phyloP scores from a whole-genome alignment of 2,797 vertebrate species.

The Gadopsis marmoratus region DNA sequence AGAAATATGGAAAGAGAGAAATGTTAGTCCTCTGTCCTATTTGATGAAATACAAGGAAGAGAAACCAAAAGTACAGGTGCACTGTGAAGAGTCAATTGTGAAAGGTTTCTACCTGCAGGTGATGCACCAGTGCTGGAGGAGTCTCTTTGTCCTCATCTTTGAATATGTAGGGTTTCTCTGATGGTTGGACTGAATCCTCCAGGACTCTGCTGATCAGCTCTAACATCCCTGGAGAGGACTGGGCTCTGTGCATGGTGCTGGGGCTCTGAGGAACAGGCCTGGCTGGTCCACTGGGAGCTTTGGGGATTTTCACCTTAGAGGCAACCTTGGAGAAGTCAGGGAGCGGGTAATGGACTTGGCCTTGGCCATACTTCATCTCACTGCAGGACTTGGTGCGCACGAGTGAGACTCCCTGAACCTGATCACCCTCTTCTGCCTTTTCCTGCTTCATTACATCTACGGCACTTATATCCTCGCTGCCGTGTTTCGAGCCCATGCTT shows the following conservation, averaged over 20 bases:
- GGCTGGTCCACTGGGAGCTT: constrained; percentile 60
- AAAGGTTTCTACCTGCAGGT: constrained; percentile 78
- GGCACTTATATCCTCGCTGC: constrained; percentile 2
- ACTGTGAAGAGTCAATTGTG: neutral
- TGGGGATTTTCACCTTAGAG: constrained; percentile 86
- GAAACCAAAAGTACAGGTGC: neutral
- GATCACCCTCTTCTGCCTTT: constrained; percentile 18
- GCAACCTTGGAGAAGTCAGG: constrained; percentile 86
- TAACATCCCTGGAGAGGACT: constrained; percentile 79
- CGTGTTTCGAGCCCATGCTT: constrained; percentile 33
- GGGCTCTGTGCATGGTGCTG: constrained; percentile 68
- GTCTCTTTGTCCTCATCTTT: constrained; percentile 65
- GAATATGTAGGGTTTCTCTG: constrained; percentile 69
- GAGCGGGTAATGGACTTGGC: constrained; percentile 83
- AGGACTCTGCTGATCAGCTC: constrained; percentile 83
- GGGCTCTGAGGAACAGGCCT: constrained; percentile 64
- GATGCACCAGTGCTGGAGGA: constrained; percentile 68
- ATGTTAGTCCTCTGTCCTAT: neutral
- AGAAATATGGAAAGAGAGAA: constrained; percentile 31
- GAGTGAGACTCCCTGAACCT: constrained; percentile 50
- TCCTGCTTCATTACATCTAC: constrained; percentile 15
- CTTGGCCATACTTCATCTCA: constrained; percentile 83
- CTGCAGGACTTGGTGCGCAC: constrained; percentile 75
- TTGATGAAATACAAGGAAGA: neutral
- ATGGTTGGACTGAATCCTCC: constrained; percentile 78